These are phyloP conservation scores for Tanytarsus gracilentus DNA, from an alignment of 2,888 invertebrate species.

Conservation along the genomic window DNA sequence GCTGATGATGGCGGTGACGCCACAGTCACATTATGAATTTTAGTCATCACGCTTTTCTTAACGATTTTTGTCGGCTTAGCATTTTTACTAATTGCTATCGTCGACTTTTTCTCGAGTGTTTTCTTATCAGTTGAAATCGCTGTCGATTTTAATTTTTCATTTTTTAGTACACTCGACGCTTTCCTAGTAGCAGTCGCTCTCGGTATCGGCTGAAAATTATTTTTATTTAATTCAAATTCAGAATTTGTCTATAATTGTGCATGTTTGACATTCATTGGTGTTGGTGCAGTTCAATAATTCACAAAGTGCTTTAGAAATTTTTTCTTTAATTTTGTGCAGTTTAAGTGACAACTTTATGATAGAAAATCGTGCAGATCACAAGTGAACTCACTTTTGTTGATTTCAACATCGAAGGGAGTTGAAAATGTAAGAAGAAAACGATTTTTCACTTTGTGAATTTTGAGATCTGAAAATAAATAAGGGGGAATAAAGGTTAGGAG, in stretches of 20 bases:
- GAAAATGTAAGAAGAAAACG: too few relatives aligned
- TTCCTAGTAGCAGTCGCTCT: neutral
- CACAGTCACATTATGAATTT: slow-evolving; percentile 42
- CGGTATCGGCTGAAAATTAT: neutral
- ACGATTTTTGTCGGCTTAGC: neutral
- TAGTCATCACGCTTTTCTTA: slow-evolving; percentile 40
- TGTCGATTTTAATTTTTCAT: slow-evolving; percentile 1
- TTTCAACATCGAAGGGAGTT: too few relatives aligned
- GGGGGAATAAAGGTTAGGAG: neutral
- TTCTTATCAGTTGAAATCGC: slow-evolving; percentile 7
- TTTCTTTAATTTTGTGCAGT: too few relatives aligned
- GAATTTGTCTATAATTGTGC: too few relatives aligned
- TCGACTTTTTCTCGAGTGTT: slow-evolving; percentile 1
- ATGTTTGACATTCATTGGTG: too few relatives aligned
- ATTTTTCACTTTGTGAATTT: too few relatives aligned
- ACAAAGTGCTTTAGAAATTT: neutral
- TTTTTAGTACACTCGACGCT: slow-evolving; percentile 8
- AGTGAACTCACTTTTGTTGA: neutral
- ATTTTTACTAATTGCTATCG: neutral
- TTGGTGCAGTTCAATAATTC: neutral
- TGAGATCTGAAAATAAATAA: neutral
- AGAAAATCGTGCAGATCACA: too few relatives aligned
- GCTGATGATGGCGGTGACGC: slow-evolving; percentile 38
- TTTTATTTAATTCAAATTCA: neutral
- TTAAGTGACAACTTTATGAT: too few relatives aligned